These are phyloP conservation scores for Onychomys leucogaster DNA, from an alignment of 2,797 vertebrate species.

Conservation along the genomic window DNA sequence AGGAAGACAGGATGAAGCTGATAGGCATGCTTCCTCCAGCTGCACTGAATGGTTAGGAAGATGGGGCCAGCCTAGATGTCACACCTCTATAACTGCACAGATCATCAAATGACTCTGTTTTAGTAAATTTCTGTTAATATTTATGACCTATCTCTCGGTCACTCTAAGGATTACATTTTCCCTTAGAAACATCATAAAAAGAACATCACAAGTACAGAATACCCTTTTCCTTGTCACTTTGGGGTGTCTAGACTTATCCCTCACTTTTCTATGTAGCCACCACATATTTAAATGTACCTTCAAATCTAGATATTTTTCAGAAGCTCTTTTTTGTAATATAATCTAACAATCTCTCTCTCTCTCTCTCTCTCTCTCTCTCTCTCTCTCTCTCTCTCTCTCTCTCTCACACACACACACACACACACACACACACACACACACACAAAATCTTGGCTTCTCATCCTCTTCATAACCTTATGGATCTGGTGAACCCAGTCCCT, in stretches of 20 bases:
- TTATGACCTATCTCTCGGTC: slow-evolving; percentile 2
- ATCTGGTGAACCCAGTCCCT: not conserved
- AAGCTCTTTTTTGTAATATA: not conserved
- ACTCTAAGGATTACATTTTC: not conserved
- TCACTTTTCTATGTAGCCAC: not conserved
- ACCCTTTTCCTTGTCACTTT: not conserved
- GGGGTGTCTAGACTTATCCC: not conserved
- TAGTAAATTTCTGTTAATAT: not conserved
- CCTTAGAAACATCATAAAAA: not conserved
- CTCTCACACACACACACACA: not conserved
- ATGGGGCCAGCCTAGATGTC: too few relatives aligned
- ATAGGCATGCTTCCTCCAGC: not conserved
- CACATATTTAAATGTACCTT: slow-evolving; percentile 28
- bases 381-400: too few relatives aligned
- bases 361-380: too few relatives aligned
- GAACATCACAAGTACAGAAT: not conserved
- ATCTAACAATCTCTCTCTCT: not conserved
- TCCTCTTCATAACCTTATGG: slow-evolving; percentile 8
- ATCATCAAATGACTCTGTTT: not conserved
- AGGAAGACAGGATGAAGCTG: not conserved
- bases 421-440: not conserved
- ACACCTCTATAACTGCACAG: not conserved
- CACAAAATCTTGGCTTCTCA: not conserved
- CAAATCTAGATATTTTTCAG: not conserved
- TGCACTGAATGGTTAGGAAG: not conserved